Conservation (phyloP, 1,140 invertebrate genomes). For the Proctacanthus coquilletti region DNA sequence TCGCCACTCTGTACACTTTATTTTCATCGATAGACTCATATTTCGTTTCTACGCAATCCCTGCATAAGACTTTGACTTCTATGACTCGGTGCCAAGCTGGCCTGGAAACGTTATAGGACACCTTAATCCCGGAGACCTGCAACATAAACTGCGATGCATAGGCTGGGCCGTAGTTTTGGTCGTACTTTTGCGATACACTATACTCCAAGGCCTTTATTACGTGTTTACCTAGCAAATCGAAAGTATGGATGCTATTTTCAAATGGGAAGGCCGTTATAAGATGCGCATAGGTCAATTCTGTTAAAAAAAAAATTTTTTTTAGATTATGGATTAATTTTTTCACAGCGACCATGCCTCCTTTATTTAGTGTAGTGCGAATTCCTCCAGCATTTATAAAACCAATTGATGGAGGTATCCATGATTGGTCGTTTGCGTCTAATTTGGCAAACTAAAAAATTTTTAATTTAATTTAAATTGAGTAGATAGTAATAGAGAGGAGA, state of each 20-base stretch:
- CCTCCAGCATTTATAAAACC: constrained; percentile 64
- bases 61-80: constrained; percentile 40
- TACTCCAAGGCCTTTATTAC: constrained; percentile 45
- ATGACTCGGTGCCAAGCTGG: constrained; percentile 40
- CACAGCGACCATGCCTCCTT: constrained; percentile 34
- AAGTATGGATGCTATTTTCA: constrained; percentile 48
- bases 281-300: constrained; percentile 48
- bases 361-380: constrained; percentile 41
- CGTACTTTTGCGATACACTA: constrained; percentile 30
- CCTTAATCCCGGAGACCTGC: constrained; percentile 39
- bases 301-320: constrained; percentile 8
- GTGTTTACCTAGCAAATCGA: constrained; percentile 44
- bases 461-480: no score
- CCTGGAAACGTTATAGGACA: constrained; percentile 34
- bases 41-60: constrained; percentile 43
- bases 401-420: no score
- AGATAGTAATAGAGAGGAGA: no score
- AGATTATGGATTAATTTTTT: background rate
- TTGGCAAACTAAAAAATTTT: no score
- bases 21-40: constrained; percentile 36
- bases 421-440: no score
- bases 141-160: constrained; percentile 31
- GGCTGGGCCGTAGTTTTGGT: no score
- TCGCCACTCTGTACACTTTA: constrained; percentile 42
- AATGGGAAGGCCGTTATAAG: constrained; percentile 51